These are phyloP conservation scores for Temnothorax longispinosus DNA, from an alignment of 1,140 invertebrate species.

Conservation along the genomic window DNA sequence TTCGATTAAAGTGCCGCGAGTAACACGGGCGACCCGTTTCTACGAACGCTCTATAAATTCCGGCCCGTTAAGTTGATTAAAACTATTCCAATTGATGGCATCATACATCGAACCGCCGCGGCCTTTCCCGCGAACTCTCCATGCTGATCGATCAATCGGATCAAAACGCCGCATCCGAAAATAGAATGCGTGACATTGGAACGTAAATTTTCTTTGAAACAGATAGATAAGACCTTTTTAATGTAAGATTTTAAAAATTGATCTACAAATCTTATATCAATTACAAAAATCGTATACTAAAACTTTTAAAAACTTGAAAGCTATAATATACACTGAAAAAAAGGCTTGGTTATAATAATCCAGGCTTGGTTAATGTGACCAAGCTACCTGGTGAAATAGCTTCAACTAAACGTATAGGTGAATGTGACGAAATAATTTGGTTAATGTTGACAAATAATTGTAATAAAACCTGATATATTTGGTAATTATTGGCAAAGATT, in stretches of 20 bases:
- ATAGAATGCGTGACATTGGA: not conserved
- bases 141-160: constrained; percentile 21
- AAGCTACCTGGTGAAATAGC: too few species aligned
- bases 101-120: constrained; percentile 32
- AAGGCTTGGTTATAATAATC: too few species aligned
- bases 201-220: not conserved
- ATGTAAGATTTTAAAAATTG: not conserved
- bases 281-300: not conserved
- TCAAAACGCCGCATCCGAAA: not conserved
- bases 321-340: too few species aligned
- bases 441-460: too few species aligned
- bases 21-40: constrained; percentile 46
- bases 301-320: not conserved
- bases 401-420: too few species aligned
- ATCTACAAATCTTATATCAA: not conserved
- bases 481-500: too few species aligned
- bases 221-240: not conserved
- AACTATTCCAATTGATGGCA: constrained; percentile 70
- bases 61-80: constrained; percentile 65
- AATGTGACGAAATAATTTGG: too few species aligned
- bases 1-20: constrained; percentile 43
- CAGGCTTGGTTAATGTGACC: too few species aligned
- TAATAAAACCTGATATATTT: too few species aligned
- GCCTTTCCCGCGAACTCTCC: constrained; percentile 17
- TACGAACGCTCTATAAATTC: constrained; percentile 70